A percentile compares a stretch with the other conserved stretches of the same genome.
Conservation (phyloP, 2,888 invertebrate genomes). For the Selenia dentaria region DNA sequence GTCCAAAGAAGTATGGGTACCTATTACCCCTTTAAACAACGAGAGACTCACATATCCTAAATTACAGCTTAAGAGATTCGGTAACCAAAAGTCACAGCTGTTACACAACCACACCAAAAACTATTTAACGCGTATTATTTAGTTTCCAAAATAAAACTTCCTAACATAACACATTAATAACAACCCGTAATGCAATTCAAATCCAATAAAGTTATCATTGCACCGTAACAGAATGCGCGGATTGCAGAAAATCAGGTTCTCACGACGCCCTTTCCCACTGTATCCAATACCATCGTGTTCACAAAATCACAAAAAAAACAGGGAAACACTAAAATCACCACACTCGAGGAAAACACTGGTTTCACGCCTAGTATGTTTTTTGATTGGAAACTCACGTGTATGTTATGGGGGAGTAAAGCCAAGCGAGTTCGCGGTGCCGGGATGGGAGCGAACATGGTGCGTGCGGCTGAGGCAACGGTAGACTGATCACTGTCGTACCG, state of each 20-base stretch:
- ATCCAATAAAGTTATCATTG: slow-evolving; percentile 49
- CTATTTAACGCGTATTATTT: too few species aligned
- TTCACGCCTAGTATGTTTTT: neutral
- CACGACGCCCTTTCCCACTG: slow-evolving; percentile 47
- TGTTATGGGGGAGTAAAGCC: slow-evolving; percentile 73
- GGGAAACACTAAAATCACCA: neutral
- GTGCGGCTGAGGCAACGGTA: slow-evolving; percentile 52
- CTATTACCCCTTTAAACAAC: too few species aligned
- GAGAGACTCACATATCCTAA: too few species aligned
- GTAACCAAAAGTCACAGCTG: too few species aligned
- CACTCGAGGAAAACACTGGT: neutral
- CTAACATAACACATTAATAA: slow-evolving; percentile 13
- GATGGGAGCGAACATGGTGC: slow-evolving; percentile 60
- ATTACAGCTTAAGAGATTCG: too few species aligned
- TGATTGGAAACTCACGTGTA: slow-evolving; percentile 64
- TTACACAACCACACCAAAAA: too few species aligned
- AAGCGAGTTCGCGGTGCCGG: slow-evolving; percentile 72
- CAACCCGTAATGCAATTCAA: slow-evolving; percentile 21
- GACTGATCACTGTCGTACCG: slow-evolving; percentile 17
- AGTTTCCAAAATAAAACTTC: too few species aligned
- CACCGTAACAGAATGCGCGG: slow-evolving; percentile 62
- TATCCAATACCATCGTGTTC: slow-evolving; percentile 24
- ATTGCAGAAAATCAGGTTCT: slow-evolving; percentile 74
- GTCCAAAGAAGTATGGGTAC: too few species aligned
- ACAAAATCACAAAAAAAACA: slow-evolving; percentile 17